A percentile compares a stretch with the other conserved stretches of the same genome.
Conservation (phyloP, 2,797 vertebrate genomes). For the Myripristis jacobus region DNA sequence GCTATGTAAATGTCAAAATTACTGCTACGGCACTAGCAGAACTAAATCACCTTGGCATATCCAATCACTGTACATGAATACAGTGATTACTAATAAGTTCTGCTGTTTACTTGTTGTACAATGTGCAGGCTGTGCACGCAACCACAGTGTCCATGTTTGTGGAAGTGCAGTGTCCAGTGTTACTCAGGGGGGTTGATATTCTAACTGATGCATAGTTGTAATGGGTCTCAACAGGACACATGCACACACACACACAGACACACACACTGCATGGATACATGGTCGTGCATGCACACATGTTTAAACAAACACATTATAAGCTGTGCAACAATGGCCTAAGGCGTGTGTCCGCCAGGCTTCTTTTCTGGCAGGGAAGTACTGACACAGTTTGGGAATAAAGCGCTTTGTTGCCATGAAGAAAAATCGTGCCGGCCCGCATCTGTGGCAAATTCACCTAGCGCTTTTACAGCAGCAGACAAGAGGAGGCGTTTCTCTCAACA, state of each 20-base stretch:
- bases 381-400: background rate
- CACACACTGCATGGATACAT: background rate
- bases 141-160: background rate
- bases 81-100: background rate
- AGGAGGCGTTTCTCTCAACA: background rate
- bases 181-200: background rate
- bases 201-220: background rate
- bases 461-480: background rate
- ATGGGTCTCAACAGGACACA: background rate
- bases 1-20: slow-evolving; percentile 7
- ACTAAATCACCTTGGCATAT: background rate
- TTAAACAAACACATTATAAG: background rate
- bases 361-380: background rate
- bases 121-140: background rate
- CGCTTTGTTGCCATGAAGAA: background rate
- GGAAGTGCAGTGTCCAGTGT: background rate
- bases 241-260: too few species aligned
- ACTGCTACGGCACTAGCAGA: slow-evolving; percentile 1
- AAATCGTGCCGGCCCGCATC: background rate
- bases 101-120: slow-evolving; percentile 19
- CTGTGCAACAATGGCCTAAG: background rate
- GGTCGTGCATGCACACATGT: background rate
- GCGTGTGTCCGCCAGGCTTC: background rate
- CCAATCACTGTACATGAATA: background rate
- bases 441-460: background rate